A percentile compares a stretch with the other conserved stretches of the same genome.
These are phyloP conservation scores for Eupithecia insigniata DNA, from an alignment of 2,888 invertebrate species.

Conservation along the genomic window DNA sequence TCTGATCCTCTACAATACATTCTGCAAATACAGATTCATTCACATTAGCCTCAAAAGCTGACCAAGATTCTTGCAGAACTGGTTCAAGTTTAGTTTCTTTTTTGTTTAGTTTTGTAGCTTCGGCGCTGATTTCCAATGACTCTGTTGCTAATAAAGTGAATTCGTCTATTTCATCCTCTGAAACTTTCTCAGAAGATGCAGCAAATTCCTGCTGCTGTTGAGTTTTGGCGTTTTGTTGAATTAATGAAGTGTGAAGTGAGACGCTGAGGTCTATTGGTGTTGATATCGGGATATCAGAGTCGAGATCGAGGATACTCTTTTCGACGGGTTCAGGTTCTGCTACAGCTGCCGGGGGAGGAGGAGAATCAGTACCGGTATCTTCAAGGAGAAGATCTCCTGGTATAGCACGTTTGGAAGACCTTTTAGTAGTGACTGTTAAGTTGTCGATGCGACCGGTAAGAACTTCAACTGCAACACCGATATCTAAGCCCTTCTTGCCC, in stretches of 20 bases:
- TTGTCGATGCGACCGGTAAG: constrained; percentile 92
- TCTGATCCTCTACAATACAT: constrained; percentile 76
- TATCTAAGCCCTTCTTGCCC: constrained; percentile 90
- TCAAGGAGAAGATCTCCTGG: constrained; percentile 88
- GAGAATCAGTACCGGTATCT: constrained; percentile 74
- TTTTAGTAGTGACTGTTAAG: constrained; percentile 85
- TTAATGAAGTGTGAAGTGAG: constrained; percentile 83
- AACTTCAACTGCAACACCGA: constrained; percentile 94
- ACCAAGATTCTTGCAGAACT: constrained; percentile 85
- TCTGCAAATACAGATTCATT: constrained; percentile 77
- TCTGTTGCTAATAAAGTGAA: constrained; percentile 91
- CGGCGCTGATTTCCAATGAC: constrained; percentile 86
- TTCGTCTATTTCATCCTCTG: constrained; percentile 89
- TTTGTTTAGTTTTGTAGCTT: constrained; percentile 75
- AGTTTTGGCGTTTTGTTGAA: constrained; percentile 73
- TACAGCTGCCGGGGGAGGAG: constrained; percentile 53
- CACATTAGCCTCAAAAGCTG: constrained; percentile 86
- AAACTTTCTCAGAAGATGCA: constrained; percentile 42
- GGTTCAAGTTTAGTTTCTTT: constrained; percentile 72
- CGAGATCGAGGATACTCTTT: constrained; percentile 90
- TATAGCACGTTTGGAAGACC: constrained; percentile 83
- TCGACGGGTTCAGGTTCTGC: constrained; percentile 85
- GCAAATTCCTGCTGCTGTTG: constrained; percentile 46
- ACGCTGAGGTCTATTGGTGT: constrained; percentile 89
- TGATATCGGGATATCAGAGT: constrained; percentile 87